Base-by-base conservation (phyloP, 2,888 invertebrate species). In the Pyrocoelia pectoralis region DNA sequence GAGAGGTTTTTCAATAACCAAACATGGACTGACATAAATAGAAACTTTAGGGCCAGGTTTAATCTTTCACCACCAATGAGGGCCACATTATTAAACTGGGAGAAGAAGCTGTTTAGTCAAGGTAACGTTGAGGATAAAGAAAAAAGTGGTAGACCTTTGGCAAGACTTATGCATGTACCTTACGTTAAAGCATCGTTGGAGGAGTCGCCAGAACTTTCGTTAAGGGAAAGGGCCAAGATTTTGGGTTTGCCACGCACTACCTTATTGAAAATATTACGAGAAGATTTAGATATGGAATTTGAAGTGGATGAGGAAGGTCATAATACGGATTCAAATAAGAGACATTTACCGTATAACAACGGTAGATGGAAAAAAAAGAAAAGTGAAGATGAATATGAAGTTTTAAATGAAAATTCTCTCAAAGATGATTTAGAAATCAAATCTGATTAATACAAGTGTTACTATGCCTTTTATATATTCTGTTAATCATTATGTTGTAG, bases 51-150 rank as follows among this genome's bases (percentile, higher is more conserved):
- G 55, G 72, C 76, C 60, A 76, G 84, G 66, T 84, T 84, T 67
- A 78, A 77, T 19, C 73, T 79, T 1, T 76, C 80, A 4, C 77
- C 84, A 6, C 84, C 84, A 3, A 74, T 72, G 53, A 68, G 71
- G 60, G 68, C 72, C 12, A 75, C 76, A 9, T 58, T 71, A 29
- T 55, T 68, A 29, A 72, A 69, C 40, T 82, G 82, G 82, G 82
- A 82, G 68, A 77, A 77, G 10, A 82, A 82, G 67, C 71, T 82
- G 56, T 83, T 83, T 66, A 73, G 79, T 1, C 76, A 77, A 0
- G 83, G 83, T 18, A 81, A 77, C 65, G 81, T 83, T 2, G 78
- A 79, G 14, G 83, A 83, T 66, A 79, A 80, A 9, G 81, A 82
- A 5, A 75, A 82, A 57, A 75, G 80, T 0, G 83, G 83, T 1